Conservation (phyloP, 2,888 invertebrate species). For the Diadromus collaris region DNA sequence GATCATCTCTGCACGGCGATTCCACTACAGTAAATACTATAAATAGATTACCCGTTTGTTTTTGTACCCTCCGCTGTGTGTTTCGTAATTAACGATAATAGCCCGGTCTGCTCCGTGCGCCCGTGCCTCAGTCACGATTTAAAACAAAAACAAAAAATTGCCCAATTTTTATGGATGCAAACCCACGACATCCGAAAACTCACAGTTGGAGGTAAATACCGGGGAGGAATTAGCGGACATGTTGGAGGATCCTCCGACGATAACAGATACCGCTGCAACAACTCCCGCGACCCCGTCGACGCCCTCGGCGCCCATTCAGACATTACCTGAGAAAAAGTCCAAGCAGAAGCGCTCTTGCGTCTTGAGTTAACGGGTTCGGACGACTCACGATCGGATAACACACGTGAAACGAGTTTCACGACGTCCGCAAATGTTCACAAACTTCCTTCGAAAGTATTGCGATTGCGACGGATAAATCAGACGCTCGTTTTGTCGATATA, state of each 20-base stretch:
- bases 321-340: conserved; percentile 76
- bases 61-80: conserved; percentile 34
- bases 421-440: conserved; percentile 62
- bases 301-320: conserved; percentile 74
- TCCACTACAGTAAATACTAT: conserved; percentile 44
- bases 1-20: conserved; percentile 58
- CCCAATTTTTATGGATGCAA: conserved; percentile 50
- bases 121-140: conserved; percentile 11
- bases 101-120: neutral
- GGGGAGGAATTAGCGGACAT: conserved; percentile 78
- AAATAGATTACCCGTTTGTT: conserved; percentile 39
- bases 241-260: conserved; percentile 78
- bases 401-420: conserved; percentile 52
- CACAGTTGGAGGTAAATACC: conserved; percentile 78
- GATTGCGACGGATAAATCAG: conserved; percentile 66
- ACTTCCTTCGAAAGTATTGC: conserved; percentile 67
- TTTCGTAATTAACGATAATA: conserved; percentile 29
- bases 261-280: conserved; percentile 75
- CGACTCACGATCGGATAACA: conserved; percentile 47
- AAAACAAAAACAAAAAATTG: conserved; percentile 38
- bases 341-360: conserved; percentile 78
- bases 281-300: conserved; percentile 78
- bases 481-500: conserved; percentile 39
- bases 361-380: conserved; percentile 75
- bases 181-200: conserved; percentile 54